Base-by-base conservation (phyloP, 2,797 vertebrate species). In the Peromyscus nudipes region DNA sequence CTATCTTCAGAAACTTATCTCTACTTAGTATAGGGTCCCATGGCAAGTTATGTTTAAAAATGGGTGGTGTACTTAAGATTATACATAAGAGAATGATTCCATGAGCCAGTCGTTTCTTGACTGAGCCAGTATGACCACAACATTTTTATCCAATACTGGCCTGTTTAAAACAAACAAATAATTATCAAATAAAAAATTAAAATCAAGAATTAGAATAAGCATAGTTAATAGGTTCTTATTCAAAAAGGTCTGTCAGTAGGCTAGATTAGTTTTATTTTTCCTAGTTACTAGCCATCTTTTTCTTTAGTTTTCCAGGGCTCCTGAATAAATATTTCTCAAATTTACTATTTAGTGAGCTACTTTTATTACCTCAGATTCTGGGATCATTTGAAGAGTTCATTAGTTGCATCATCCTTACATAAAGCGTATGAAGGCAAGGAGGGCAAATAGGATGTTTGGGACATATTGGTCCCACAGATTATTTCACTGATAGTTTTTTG, bases 211-310 rank as follows among this genome's bases (percentile, higher is more conserved):
- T 92, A 83, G 81, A 57, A 40, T 57, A n/a, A 90, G 34, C 6
- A 13, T 62, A 92, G 0, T n/a, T 52, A 92, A 64, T 13, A 75
- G 40, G 23, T 52, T 4, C 31, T 90, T 37, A 77, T 71, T 16
- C 43, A 21, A 1, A 88, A 85, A 94, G 73, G 19, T 34, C 2
- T 71, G n/a, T 65, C 16, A 4, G 27, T 69, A 1, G 29, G 87
- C 7, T 64, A 57, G 93, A 92, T 79, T 82, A 81, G n/a, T 6
- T 94, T 91, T 77, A 67, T 82, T 93, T 79, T 79, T 84, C 40
- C 23, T 75, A 75, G 23, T 13, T 75, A 75, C 37, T 43, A 3
- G 3, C 43, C 94, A 77, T 57, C 31, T 65, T 83, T 89, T 55
- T 46, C 64, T 91, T 95, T 95, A 43, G 37, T 46, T 96, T 89